Conservation (phyloP, 53 echinoderm and acorn worm species). For the Echinarachnius parma region DNA sequence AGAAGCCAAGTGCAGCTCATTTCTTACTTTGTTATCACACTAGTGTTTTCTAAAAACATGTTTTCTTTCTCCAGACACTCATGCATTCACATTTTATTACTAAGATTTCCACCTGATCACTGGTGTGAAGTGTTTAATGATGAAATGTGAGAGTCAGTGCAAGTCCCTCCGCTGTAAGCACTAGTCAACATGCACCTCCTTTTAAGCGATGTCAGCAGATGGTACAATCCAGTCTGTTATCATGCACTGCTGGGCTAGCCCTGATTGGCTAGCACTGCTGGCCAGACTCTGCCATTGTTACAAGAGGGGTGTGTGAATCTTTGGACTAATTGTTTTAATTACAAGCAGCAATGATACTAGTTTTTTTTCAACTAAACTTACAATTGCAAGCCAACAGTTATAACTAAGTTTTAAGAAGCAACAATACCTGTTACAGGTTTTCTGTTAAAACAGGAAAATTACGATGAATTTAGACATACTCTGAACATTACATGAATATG, state of each 20-base stretch:
- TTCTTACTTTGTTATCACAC: too few relatives aligned
- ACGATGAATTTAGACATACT: too few relatives aligned
- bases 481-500: constrained; percentile 10
- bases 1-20: too few relatives aligned
- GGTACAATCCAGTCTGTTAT: constrained; percentile 33
- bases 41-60: too few relatives aligned
- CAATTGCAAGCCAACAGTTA: constrained; percentile 36
- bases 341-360: constrained; percentile 21
- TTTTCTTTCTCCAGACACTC: too few relatives aligned
- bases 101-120: too few relatives aligned
- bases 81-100: too few relatives aligned
- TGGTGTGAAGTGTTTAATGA: neutral
- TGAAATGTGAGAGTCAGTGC: neutral
- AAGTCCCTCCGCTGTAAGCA: constrained; percentile 14
- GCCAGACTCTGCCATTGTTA: constrained; percentile 32
- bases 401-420: too few relatives aligned
- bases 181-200: constrained; percentile 30
- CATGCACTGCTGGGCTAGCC: constrained; percentile 67
- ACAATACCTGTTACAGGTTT: too few relatives aligned
- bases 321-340: constrained; percentile 22
- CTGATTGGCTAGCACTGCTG: constrained; percentile 16
- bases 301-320: constrained; percentile 21
- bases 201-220: constrained; percentile 21
- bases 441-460: too few relatives aligned
- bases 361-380: constrained; percentile 26